These are phyloP conservation scores for Lycophotia porphyrea DNA, from an alignment of 2,888 invertebrate species.

Conservation along the genomic window DNA sequence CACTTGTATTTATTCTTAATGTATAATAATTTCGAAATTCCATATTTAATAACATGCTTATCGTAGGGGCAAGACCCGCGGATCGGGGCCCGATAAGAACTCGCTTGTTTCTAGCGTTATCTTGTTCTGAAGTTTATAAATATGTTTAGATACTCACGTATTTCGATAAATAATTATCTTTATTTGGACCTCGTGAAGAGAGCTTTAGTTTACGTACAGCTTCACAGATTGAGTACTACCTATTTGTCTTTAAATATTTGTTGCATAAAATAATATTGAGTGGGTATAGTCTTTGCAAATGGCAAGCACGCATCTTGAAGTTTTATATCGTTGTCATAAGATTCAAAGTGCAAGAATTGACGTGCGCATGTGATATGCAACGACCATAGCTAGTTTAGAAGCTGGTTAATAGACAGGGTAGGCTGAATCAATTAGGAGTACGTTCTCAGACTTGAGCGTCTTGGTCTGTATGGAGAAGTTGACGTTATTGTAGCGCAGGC, in stretches of 20 bases:
- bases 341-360: background rate
- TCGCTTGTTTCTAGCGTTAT: constrained; percentile 35
- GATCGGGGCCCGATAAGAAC: constrained; percentile 60
- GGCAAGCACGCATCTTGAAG: background rate
- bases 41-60: constrained; percentile 58
- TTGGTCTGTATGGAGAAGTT: constrained; percentile 86
- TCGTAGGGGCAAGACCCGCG: constrained; percentile 66
- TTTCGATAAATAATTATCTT: constrained; percentile 30
- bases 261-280: constrained; percentile 22
- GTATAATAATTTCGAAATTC: constrained; percentile 50
- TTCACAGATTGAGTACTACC: constrained; percentile 11
- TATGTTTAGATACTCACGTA: constrained; percentile 15
- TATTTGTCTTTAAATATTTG: constrained; percentile 28
- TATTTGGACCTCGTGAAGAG: constrained; percentile 29
- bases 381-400: background rate
- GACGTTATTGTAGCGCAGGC: constrained; percentile 88
- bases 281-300: background rate
- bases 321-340: background rate
- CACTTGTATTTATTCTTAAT: constrained; percentile 45
- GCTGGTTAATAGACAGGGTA: constrained; percentile 77
- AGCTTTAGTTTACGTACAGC: constrained; percentile 28
- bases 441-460: constrained; percentile 82
- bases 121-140: constrained; percentile 39
- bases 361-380: background rate
- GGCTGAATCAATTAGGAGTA: constrained; percentile 84